These are phyloP conservation scores for Ornithoptera alexandrae DNA, from an alignment of 2,888 invertebrate genomes.

Conservation along the genomic window DNA sequence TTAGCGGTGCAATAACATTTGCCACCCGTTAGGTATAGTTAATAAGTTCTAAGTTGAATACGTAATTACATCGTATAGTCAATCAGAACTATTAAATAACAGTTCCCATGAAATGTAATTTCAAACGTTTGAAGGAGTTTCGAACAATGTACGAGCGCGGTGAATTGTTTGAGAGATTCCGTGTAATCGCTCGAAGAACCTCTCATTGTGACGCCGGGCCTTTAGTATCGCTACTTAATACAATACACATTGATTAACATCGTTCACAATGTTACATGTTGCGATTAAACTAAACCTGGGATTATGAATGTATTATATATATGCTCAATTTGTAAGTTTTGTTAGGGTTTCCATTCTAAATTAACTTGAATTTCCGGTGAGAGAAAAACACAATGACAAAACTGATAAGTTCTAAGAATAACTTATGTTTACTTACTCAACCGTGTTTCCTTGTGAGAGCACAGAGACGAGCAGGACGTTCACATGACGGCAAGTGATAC, in stretches of 20 bases:
- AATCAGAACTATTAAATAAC: neutral
- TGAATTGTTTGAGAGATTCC: neutral
- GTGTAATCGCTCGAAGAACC: neutral
- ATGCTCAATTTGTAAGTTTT: too few species aligned
- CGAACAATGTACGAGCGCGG: neutral
- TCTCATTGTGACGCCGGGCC: neutral
- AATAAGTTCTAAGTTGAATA: neutral
- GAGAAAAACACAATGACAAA: too few species aligned
- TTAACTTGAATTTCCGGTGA: too few species aligned
- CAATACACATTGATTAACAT: neutral
- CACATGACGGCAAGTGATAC: too few species aligned
- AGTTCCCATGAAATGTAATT: neutral
- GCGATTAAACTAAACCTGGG: neutral
- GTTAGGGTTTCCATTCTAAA: too few species aligned
- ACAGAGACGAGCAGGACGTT: too few species aligned
- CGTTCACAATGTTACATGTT: neutral
- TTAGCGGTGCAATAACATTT: neutral
- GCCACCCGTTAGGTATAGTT: neutral
- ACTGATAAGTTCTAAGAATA: too few species aligned
- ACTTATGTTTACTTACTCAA: too few species aligned
- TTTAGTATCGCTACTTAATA: neutral
- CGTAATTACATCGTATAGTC: neutral
- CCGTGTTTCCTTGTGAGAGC: too few species aligned
- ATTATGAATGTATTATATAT: too few species aligned
- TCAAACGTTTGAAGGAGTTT: neutral